Evolutionary conservation across 2,888 invertebrate genomes (phyloP).

Genomic region (Griposia aprilina): DNA sequence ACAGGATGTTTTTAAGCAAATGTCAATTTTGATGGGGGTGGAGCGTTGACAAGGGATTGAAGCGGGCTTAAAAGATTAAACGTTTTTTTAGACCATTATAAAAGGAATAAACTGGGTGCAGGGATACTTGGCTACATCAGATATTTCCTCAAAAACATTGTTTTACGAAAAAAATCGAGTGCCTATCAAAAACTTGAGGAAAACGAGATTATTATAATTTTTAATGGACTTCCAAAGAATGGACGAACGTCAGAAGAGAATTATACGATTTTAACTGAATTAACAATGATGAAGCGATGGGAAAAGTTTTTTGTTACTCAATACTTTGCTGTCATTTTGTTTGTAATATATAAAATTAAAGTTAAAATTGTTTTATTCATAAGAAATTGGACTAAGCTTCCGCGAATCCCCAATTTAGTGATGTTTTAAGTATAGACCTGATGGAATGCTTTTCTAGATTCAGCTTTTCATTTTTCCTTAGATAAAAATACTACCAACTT

Average conservation of each 20-base stretch:
- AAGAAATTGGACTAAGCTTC: not conserved
- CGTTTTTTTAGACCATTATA: not conserved
- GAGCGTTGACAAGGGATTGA: conserved; percentile 13
- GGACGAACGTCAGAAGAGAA: conserved; percentile 36
- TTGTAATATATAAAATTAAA: conserved; percentile 10
- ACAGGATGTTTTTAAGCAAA: not conserved
- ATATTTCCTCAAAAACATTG: not conserved
- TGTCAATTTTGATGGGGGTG: conserved; percentile 24
- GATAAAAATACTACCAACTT: too few relatives aligned
- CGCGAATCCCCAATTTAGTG: not conserved
- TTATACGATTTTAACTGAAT: conserved; percentile 53
- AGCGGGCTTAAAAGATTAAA: conserved; percentile 5
- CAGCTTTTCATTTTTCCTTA: not conserved
- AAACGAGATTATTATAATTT: conserved; percentile 41
- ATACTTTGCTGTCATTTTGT: conserved; percentile 19
- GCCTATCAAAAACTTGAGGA: conserved; percentile 28
- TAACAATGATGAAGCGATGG: conserved; percentile 37
- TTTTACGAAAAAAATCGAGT: conserved; percentile 14
- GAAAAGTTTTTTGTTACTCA: conserved; percentile 33
- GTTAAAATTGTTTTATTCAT: conserved; percentile 1
- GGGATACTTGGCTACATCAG: not conserved
- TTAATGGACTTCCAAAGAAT: conserved; percentile 53
- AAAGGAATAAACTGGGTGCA: not conserved
- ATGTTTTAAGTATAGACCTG: not conserved
- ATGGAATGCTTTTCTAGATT: not conserved